These are phyloP conservation scores for Triplophysa dalaica DNA, from an alignment of 2,113 vertebrate species.

Conservation along the genomic window DNA sequence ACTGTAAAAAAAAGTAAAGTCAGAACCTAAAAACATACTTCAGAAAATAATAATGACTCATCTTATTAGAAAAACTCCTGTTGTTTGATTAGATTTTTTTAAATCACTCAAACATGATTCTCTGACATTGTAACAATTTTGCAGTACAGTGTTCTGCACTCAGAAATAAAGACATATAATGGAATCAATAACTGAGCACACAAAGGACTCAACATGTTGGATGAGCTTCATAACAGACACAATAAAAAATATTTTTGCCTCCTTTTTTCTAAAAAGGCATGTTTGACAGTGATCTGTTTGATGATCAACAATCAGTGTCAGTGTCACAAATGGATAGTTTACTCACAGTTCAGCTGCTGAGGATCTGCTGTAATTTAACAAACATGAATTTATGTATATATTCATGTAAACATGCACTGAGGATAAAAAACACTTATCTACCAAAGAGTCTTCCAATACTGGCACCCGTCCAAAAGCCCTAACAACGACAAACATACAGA, in stretches of 20 bases:
- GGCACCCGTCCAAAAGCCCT: not conserved
- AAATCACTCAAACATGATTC: too few relatives aligned
- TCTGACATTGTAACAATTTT: too few relatives aligned
- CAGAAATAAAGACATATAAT: too few relatives aligned
- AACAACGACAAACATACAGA: not conserved
- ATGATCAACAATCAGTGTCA: not conserved
- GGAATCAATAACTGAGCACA: too few relatives aligned
- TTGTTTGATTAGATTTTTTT: too few relatives aligned
- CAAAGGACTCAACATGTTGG: too few relatives aligned
- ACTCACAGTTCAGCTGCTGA: not conserved
- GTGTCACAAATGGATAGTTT: slow-evolving; percentile 12
- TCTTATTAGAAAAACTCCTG: too few relatives aligned
- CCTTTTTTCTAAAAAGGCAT: not conserved
- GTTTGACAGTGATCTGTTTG: slow-evolving; percentile 2
- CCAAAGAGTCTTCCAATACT: not conserved
- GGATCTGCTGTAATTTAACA: not conserved
- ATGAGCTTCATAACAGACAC: not conserved
- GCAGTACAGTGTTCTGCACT: too few relatives aligned
- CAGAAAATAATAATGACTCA: not conserved
- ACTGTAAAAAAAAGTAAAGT: not conserved
- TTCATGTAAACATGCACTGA: not conserved
- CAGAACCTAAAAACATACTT: not conserved
- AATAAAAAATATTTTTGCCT: not conserved
- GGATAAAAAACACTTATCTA: not conserved
- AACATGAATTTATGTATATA: not conserved